These are phyloP conservation scores for Papilio gigon DNA, from an alignment of 2,888 invertebrate genomes.

Conservation along the genomic window DNA sequence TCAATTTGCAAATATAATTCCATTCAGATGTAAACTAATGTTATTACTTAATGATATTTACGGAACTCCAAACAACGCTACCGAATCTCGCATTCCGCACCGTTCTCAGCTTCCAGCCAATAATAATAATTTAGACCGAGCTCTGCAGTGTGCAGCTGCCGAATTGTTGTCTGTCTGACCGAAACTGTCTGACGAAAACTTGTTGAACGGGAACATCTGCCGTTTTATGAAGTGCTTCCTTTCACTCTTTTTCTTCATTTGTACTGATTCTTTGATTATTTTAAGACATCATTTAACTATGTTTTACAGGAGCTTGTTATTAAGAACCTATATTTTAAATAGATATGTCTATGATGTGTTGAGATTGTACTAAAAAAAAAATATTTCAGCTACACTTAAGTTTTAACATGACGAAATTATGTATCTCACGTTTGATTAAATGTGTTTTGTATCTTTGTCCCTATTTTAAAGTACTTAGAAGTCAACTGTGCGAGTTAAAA, in stretches of 20 bases:
- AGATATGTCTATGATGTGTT: too few species aligned
- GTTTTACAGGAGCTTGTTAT: too few species aligned
- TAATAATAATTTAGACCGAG: conserved; percentile 13
- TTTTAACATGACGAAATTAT: too few species aligned
- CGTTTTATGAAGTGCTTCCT: conserved; percentile 30
- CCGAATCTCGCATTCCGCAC: conserved; percentile 20
- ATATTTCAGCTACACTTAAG: too few species aligned
- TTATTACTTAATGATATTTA: neutral
- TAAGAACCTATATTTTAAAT: too few species aligned
- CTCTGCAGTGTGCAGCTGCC: conserved; percentile 39
- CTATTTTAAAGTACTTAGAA: conserved; percentile 1
- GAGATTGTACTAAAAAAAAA: too few species aligned
- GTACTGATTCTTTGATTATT: neutral
- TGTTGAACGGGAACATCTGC: conserved; percentile 39
- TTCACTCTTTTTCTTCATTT: conserved; percentile 18
- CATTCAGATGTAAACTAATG: too few species aligned
- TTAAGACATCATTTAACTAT: too few species aligned
- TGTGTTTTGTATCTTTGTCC: too few species aligned
- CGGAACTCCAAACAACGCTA: conserved; percentile 7
- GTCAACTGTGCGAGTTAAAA: conserved; percentile 5
- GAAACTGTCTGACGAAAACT: conserved; percentile 30
- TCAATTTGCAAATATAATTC: too few species aligned
- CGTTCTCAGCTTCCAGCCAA: conserved; percentile 28
- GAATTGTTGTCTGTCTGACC: conserved; percentile 36
- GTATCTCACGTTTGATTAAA: too few species aligned